A percentile compares a stretch with the other conserved stretches of the same genome.
Conservation (phyloP, 2,888 invertebrate species). For the Pristionchus japonicus region DNA sequence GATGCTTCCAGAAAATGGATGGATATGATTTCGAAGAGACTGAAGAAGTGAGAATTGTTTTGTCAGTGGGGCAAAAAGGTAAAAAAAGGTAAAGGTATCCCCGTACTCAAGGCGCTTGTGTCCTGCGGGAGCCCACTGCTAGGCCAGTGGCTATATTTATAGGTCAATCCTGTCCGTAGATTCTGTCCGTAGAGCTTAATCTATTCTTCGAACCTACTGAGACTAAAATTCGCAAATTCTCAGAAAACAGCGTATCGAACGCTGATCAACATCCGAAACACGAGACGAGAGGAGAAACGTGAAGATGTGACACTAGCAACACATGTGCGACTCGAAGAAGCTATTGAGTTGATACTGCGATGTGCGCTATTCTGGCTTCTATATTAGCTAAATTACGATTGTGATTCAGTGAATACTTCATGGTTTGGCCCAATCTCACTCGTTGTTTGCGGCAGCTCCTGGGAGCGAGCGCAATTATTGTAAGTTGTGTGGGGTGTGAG, state of each 20-base stretch:
- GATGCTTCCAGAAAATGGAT: constrained; percentile 9
- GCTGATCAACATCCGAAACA: not conserved
- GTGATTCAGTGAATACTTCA: not conserved
- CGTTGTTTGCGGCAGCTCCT: not conserved
- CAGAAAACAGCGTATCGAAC: not conserved
- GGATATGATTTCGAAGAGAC: not conserved
- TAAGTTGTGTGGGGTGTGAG: too few relatives aligned
- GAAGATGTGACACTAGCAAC: not conserved
- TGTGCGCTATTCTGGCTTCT: not conserved
- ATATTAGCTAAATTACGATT: not conserved
- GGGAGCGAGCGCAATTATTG: not conserved
- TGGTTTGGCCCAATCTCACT: not conserved
- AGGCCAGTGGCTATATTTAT: too few relatives aligned
- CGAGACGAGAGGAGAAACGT: not conserved
- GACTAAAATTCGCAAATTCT: not conserved
- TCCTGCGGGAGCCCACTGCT: too few relatives aligned
- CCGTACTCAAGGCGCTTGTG: too few relatives aligned
- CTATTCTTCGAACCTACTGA: too few relatives aligned
- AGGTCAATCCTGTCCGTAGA: too few relatives aligned
- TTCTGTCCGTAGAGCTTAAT: too few relatives aligned
- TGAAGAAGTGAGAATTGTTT: not conserved
- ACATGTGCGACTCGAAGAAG: not conserved
- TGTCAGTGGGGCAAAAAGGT: too few relatives aligned
- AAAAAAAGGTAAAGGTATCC: too few relatives aligned
- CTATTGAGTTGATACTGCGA: not conserved